These are phyloP conservation scores for Scortum barcoo DNA, from an alignment of 2,113 vertebrate species.

Conservation along the genomic window DNA sequence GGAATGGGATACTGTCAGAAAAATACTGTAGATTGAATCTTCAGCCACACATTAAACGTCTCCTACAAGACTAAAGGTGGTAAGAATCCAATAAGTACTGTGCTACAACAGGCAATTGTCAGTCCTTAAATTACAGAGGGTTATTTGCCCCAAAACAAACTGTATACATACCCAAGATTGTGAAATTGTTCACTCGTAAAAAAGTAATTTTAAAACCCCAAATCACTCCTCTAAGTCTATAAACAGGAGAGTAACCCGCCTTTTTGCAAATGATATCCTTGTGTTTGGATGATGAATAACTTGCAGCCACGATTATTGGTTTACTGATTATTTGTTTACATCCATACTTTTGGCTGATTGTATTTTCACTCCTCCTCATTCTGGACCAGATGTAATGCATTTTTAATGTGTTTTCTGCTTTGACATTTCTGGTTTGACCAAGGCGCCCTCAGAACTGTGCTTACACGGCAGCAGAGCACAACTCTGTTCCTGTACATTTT, in stretches of 20 bases:
- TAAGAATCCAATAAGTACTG: conserved; percentile 1
- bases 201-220: conserved; percentile 52
- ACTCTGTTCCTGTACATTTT: conserved; percentile 24
- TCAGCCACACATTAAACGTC: conserved; percentile 19
- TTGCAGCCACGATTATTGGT: conserved; percentile 63
- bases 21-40: background rate
- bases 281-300: conserved; percentile 61
- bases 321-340: conserved; percentile 75
- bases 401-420: conserved; percentile 72
- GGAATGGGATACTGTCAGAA: background rate
- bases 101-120: background rate
- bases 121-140: conserved; percentile 26
- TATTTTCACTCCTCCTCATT: conserved; percentile 69
- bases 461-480: conserved; percentile 28
- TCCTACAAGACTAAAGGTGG: background rate
- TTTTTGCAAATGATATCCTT: conserved; percentile 66
- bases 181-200: conserved; percentile 41
- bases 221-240: conserved; percentile 53
- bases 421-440: conserved; percentile 66
- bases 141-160: conserved; percentile 40
- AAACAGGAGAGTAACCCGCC: conserved; percentile 39
- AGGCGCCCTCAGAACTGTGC: conserved; percentile 32
- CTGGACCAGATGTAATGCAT: conserved; percentile 59
- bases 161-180: conserved; percentile 13
- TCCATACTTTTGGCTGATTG: conserved; percentile 58